Evolutionary conservation across 2,797 vertebrate species (phyloP).

Genomic region (Lateolabrax maculatus): DNA sequence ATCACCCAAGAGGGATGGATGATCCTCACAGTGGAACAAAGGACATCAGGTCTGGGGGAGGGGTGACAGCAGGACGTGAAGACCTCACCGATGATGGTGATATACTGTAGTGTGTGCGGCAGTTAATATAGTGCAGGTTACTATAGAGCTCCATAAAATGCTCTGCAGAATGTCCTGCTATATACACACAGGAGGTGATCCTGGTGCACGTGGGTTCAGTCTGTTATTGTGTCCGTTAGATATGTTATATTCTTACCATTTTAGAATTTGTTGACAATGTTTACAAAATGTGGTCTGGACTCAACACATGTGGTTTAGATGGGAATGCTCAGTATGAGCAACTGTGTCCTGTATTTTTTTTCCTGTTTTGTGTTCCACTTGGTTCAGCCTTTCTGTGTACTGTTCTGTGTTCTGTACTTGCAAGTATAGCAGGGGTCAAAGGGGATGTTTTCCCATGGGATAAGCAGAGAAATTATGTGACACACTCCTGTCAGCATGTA

Average conservation of each 20-base stretch:
- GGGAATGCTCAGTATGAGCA: constrained; percentile 27
- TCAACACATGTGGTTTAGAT: constrained; percentile 26
- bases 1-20: constrained; percentile 57
- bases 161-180: constrained; percentile 15
- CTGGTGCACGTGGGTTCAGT: not conserved
- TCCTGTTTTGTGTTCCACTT: constrained; percentile 46
- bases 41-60: constrained; percentile 56
- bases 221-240: not conserved
- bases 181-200: not conserved
- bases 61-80: constrained; percentile 41
- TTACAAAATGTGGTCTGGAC: constrained; percentile 37
- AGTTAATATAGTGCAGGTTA: constrained; percentile 53
- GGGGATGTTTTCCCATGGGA: constrained; percentile 31
- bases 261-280: constrained; percentile 37
- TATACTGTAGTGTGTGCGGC: constrained; percentile 24
- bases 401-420: constrained; percentile 7
- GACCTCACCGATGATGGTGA: constrained; percentile 41
- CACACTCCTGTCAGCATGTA: constrained; percentile 34
- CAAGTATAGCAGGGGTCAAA: constrained; percentile 35
- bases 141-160: constrained; percentile 22
- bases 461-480: constrained; percentile 23
- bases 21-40: constrained; percentile 57
- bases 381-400: constrained; percentile 17
- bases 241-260: constrained; percentile 17
- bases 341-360: constrained; percentile 32